Percentiles rank a stretch among this genome's conserved stretches.
phyloP scores from a whole-genome alignment of 2,797 vertebrate genomes.

The Tapirus indicus region DNA sequence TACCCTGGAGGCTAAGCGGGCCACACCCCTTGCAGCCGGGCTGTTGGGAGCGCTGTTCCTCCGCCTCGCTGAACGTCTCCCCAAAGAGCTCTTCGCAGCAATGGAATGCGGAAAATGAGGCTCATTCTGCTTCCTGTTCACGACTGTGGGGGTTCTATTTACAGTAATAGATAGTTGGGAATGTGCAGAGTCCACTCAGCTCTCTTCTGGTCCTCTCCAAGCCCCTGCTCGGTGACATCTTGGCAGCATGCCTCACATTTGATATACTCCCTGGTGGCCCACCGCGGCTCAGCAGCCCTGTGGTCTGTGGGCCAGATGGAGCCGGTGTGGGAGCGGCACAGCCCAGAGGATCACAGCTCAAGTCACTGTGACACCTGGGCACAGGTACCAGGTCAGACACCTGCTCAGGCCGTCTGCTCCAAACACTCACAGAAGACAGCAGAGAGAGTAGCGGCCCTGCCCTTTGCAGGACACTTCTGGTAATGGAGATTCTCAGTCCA shows the following conservation, averaged over 20 bases:
- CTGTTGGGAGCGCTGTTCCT: background rate
- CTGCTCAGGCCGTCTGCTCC: background rate
- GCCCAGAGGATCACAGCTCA: background rate
- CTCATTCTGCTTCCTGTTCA: background rate
- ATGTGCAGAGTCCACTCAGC: background rate
- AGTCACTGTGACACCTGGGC: background rate
- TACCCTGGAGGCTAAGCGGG: background rate
- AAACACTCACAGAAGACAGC: background rate
- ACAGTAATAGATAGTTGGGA: conserved; percentile 8
- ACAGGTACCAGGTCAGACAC: background rate
- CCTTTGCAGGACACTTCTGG: background rate
- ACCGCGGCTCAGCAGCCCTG: background rate
- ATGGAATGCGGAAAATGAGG: background rate
- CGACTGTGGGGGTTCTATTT: background rate
- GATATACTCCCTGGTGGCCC: background rate
- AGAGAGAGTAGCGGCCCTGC: background rate
- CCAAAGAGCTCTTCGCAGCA: conserved; percentile 41
- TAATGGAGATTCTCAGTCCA: background rate
- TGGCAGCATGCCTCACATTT: background rate
- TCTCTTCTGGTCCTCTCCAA: background rate
- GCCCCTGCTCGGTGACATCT: background rate
- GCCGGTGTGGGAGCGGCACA: background rate
- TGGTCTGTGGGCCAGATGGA: background rate
- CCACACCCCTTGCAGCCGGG: background rate
- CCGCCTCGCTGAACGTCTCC: background rate